These are phyloP conservation scores for Vicugna pacos DNA, from an alignment of 2,113 vertebrate genomes.

Conservation along the genomic window DNA sequence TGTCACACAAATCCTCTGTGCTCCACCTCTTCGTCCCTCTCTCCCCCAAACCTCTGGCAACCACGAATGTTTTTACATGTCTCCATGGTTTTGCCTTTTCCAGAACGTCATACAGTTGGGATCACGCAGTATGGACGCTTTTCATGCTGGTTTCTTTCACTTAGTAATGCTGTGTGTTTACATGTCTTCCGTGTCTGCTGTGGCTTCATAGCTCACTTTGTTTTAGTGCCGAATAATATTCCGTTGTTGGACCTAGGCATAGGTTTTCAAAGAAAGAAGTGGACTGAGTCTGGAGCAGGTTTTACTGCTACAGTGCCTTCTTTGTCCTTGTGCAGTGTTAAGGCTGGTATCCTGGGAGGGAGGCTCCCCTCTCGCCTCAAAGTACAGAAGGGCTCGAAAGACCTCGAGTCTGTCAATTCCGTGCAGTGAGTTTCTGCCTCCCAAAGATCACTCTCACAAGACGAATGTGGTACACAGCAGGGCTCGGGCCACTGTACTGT, in stretches of 20 bases:
- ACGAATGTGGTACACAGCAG: accelerated
- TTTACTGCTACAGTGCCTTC: background rate
- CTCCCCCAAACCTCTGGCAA: background rate
- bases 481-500: background rate
- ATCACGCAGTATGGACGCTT: background rate
- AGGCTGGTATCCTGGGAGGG: background rate
- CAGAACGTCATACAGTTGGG: background rate
- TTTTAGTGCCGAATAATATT: background rate
- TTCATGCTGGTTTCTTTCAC: background rate
- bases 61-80: background rate
- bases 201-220: background rate
- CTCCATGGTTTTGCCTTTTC: background rate
- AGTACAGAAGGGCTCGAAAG: background rate
- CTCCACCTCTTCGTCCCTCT: background rate
- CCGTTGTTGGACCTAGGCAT: background rate
- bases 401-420: background rate
- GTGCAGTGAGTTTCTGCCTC: too few relatives aligned
- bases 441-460: background rate
- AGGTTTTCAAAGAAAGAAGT: background rate
- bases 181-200: background rate
- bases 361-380: background rate
- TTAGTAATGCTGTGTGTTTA: background rate
- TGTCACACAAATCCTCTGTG: background rate
- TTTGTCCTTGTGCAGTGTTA: background rate
- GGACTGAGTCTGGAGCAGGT: background rate